Base-by-base conservation (phyloP, 2,888 invertebrate genomes). In the Azorinus chamasolen region DNA sequence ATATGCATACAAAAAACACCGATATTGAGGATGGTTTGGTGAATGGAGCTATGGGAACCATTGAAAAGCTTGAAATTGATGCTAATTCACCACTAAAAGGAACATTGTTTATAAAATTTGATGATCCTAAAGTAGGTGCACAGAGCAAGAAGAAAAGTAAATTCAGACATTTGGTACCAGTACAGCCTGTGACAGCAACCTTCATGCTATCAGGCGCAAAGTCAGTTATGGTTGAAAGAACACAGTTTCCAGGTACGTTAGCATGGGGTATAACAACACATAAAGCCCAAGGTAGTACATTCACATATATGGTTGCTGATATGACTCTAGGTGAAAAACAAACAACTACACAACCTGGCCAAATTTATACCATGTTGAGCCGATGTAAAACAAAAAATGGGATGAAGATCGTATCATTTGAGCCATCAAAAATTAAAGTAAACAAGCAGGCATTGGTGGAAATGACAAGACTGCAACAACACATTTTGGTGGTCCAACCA, bases 361-460 rank as follows among this genome's bases (percentile, higher is more conserved):
- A 72, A 53, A 61, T 62, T 39, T 79, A 76, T 48, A 72, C 72
- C 6, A 55, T 68, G 61, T 41, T 79, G 18, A 72, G 79, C 64
- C 32, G 68, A 57, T 59, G 51, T 4, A 65, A 58, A 54, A 55
- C 75, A 18, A 59, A 46, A 46, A 24, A 58, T 45, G 59, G 53
- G 50, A 20, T 79, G 18, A 68, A 75, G 37, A 22, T 79, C n/a
- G 5, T 18, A 20, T 41, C 25, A 22, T 71, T 79, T 68, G 48
- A 58, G 39, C n/a, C 16, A 14, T 55, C 37, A 1, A 75, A 76
- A 32, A 69, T 79, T 8, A 63, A 51, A 50, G 72, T 79, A 2
- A 72, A 75, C 51, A 41, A 53, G 39, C 45, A 45, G 32, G 63
- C 71, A 22, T 41, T 71, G 5, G 32, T 55, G 22, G 68, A 75